Evolutionary conservation across 2,888 invertebrate genomes (phyloP).

Genomic region (Ashinkailepas kermadecensis): DNA sequence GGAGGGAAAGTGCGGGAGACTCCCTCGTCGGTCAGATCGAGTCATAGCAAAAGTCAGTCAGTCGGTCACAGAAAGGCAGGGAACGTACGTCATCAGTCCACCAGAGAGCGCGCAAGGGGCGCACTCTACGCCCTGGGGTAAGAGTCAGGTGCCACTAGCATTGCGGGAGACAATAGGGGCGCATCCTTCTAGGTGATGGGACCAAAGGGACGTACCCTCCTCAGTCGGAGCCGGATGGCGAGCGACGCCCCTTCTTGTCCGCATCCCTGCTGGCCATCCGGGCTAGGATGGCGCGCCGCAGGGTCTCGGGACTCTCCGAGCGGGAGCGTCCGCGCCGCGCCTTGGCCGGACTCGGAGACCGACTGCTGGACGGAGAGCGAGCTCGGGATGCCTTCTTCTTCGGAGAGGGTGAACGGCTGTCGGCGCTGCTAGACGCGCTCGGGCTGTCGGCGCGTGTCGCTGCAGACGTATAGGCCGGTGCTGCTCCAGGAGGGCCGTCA

Average conservation of each 20-base stretch:
- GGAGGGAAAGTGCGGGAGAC: too few relatives aligned
- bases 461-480: neutral
- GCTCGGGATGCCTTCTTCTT: neutral
- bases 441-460: neutral
- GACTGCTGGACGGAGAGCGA: neutral
- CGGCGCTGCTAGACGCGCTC: neutral
- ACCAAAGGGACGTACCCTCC: neutral
- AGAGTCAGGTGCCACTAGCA: too few relatives aligned
- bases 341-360: neutral
- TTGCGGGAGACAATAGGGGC: too few relatives aligned
- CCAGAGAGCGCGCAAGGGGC: too few relatives aligned
- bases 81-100: too few relatives aligned
- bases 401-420: neutral
- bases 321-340: neutral
- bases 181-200: too few relatives aligned
- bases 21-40: too few relatives aligned
- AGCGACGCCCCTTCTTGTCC: neutral
- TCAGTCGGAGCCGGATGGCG: slow-evolving; percentile 10
- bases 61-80: too few relatives aligned
- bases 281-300: slow-evolving; percentile 5
- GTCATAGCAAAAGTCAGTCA: too few relatives aligned
- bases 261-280: slow-evolving; percentile 1
- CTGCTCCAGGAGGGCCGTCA: neutral
- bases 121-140: too few relatives aligned
- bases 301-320: slow-evolving; percentile 23